Conservation (phyloP, 2,113 vertebrate species). For the Mastomys natalensis region DNA sequence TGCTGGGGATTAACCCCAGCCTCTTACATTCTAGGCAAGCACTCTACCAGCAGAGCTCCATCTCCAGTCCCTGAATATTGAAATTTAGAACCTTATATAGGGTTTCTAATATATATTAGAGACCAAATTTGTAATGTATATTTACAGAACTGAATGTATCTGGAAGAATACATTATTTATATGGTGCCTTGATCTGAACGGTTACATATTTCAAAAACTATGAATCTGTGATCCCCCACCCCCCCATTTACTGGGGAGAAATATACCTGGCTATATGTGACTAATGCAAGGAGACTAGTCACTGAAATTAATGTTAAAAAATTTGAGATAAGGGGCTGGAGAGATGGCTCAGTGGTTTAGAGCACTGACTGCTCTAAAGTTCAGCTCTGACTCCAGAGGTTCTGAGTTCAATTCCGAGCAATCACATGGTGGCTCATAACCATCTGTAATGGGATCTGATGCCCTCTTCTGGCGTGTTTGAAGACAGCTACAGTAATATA, state of each 20-base stretch:
- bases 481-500: no score
- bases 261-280: not conserved
- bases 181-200: constrained; percentile 26
- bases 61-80: not conserved
- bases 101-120: not conserved
- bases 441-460: no score
- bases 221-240: not conserved
- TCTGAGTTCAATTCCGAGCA: no score
- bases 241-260: not conserved
- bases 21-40: not conserved
- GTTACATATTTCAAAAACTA: constrained; percentile 22
- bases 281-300: not conserved
- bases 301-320: not conserved
- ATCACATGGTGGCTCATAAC: no score
- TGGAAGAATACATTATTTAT: constrained; percentile 11
- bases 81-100: constrained; percentile 27
- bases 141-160: constrained; percentile 26
- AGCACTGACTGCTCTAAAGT: no score
- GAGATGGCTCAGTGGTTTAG: no score
- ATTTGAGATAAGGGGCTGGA: not conserved
- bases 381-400: no score
- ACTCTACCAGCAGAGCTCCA: not conserved
- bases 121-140: not conserved
- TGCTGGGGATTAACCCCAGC: not conserved
- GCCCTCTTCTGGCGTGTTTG: no score